Base-by-base conservation (phyloP, 2,113 vertebrate species). In the Poeciliopsis turrubarensis region DNA sequence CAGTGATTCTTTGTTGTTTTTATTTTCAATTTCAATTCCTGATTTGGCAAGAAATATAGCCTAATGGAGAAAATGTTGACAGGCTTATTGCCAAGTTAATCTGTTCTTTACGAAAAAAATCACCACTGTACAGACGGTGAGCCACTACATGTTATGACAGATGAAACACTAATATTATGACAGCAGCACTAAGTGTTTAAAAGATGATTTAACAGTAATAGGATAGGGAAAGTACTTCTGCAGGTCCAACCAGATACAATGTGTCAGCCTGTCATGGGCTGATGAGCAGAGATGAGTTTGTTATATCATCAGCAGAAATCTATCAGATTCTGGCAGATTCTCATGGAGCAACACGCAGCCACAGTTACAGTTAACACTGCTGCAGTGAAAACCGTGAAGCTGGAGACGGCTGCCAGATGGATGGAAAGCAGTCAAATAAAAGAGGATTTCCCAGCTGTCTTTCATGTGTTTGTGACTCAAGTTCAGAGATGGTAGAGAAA, bases 131-230 rank as follows among this genome's bases (percentile, higher is more conserved):
- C 80, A 72, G 68, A 82, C 37, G 73, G 82, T 79, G 82, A 34
- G 14, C 73, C 4, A 37, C 77, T 83, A 65, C 74, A 64, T 92
- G 88, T 91, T 92, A 75, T 91, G 87, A 92, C 88, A 88, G 84
- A 81, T 82, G 69, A 65, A 78, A 86, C 84, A 84, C 68, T 73
- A 91, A 92, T 89, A 87, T 93, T 92, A 79, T 91, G 92, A 92
- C 91, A 91, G 82, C 68, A 14, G 65, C 22, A 6, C 70, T 73
- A 68, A 80, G 77, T 85, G 86, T 80, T 88, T 84, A 69, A 83
- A 82, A 86, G 77, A 65, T 60, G 31, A 86, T 71, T 85, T 71
- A 81, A 70, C 68, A 30, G 65, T 83, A 92, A 90, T 61, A 30
- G 72, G 72, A 87, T 76, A 54, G 70, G 65, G 54, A 72, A 60